Evolutionary conservation across 1,140 invertebrate species (phyloP).

Genomic region (Cephus cinctus): DNA sequence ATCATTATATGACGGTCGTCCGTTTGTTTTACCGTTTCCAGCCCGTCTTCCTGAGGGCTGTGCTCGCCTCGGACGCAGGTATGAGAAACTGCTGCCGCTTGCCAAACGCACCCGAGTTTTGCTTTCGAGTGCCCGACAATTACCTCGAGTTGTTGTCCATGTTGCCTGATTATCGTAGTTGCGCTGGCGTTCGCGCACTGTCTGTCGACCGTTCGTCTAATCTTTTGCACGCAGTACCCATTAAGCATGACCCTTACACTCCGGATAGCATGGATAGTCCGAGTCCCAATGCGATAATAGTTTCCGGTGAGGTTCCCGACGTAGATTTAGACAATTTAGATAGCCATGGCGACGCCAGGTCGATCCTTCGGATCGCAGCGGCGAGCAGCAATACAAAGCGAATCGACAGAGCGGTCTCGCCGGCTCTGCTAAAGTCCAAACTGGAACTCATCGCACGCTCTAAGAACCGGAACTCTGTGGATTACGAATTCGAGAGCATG

Average conservation of each 20-base stretch:
- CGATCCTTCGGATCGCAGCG: constrained; percentile 22
- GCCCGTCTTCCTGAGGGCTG: constrained; percentile 78
- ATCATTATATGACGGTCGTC: constrained; percentile 14
- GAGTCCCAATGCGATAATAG: constrained; percentile 61
- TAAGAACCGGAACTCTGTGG: constrained; percentile 16
- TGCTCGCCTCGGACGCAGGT: constrained; percentile 74
- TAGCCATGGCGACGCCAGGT: constrained; percentile 26
- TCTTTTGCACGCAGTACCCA: constrained; percentile 57
- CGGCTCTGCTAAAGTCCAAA: constrained; percentile 58
- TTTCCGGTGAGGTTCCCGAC: constrained; percentile 27
- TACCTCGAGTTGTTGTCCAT: constrained; percentile 51
- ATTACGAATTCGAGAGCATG: background rate
- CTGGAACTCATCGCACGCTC: constrained; percentile 45
- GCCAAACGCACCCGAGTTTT: constrained; percentile 51
- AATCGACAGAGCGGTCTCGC: constrained; percentile 57
- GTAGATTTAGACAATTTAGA: constrained; percentile 29
- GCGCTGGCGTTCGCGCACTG: constrained; percentile 31
- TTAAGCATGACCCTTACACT: constrained; percentile 70
- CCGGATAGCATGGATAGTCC: constrained; percentile 75
- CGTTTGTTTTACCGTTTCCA: constrained; percentile 57
- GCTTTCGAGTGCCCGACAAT: constrained; percentile 57
- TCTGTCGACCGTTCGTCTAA: constrained; percentile 46
- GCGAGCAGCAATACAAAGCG: constrained; percentile 17
- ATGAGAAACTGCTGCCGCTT: constrained; percentile 66
- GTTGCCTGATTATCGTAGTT: constrained; percentile 52